These are phyloP conservation scores for Enteromius mattozi DNA, from an alignment of 2,797 vertebrate genomes.

Conservation along the genomic window DNA sequence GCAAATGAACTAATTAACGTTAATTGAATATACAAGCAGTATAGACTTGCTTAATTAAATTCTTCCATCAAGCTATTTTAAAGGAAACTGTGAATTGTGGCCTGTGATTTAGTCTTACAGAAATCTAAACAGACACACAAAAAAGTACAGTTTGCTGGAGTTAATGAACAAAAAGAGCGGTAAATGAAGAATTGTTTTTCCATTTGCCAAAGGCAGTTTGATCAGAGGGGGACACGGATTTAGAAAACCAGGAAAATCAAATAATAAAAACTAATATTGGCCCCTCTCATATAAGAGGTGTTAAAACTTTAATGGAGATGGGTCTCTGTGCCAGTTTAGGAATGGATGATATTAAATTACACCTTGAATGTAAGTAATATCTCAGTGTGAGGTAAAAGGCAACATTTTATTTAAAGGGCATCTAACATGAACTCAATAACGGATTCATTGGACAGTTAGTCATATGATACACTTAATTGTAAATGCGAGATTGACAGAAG, in stretches of 20 bases:
- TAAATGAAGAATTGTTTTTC: conserved; percentile 20
- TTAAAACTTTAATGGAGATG: conserved; percentile 52
- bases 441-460: neutral
- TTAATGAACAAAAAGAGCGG: conserved; percentile 13
- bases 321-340: conserved; percentile 23
- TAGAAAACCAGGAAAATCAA: conserved; percentile 27
- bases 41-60: neutral
- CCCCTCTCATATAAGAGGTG: conserved; percentile 42
- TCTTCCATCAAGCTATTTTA: neutral
- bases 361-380: conserved; percentile 37
- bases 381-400: conserved; percentile 21
- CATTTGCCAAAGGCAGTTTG: neutral
- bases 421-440: conserved; percentile 5
- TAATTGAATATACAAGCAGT: conserved; percentile 5
- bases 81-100: neutral
- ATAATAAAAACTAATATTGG: conserved; percentile 41
- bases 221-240: conserved; percentile 12
- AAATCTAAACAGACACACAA: neutral
- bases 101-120: neutral
- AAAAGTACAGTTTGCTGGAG: neutral
- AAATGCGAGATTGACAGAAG: neutral
- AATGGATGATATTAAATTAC: conserved; percentile 45
- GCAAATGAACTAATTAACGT: neutral
- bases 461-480: neutral
- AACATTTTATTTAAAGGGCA: conserved; percentile 39